phyloP scores from a whole-genome alignment of 2,888 invertebrate species.

The Folsomia candida region DNA sequence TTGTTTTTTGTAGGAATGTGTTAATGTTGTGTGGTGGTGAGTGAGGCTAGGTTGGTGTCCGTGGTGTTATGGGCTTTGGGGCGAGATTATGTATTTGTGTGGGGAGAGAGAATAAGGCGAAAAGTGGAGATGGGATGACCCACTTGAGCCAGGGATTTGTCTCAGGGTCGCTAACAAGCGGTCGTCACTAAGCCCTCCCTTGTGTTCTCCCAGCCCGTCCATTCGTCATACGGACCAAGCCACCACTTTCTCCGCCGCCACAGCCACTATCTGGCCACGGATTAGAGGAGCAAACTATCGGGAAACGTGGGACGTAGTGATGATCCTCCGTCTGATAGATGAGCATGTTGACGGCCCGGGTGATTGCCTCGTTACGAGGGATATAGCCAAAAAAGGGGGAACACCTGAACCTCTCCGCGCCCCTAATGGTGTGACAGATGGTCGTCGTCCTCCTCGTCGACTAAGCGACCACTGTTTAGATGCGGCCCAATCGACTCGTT shows the following conservation, averaged over 20 bases:
- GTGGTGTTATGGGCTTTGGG: constrained; percentile 41
- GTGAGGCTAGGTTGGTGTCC: neutral
- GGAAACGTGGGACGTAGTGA: constrained; percentile 18
- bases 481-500: neutral
- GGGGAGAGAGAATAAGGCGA: constrained; percentile 23
- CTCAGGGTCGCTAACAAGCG: constrained; percentile 52
- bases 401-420: constrained; percentile 50
- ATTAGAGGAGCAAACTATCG: constrained; percentile 15
- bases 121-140: constrained; percentile 47
- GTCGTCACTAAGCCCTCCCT: constrained; percentile 51
- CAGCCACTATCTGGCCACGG: constrained; percentile 3
- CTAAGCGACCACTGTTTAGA: too few relatives aligned
- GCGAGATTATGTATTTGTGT: constrained; percentile 32
- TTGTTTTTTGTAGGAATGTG: constrained; percentile 1
- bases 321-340: constrained; percentile 49
- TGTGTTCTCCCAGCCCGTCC: constrained; percentile 50
- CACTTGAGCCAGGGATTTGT: constrained; percentile 52
- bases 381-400: constrained; percentile 35
- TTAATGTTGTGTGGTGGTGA: constrained; percentile 17
- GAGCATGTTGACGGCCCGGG: constrained; percentile 51
- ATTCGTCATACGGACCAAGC: constrained; percentile 48
- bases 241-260: constrained; percentile 17
- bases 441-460: constrained; percentile 30
- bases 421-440: constrained; percentile 49
- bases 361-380: constrained; percentile 52